phyloP scores from a whole-genome alignment of 2,888 invertebrate genomes.

The Plemyria rubiginata region DNA sequence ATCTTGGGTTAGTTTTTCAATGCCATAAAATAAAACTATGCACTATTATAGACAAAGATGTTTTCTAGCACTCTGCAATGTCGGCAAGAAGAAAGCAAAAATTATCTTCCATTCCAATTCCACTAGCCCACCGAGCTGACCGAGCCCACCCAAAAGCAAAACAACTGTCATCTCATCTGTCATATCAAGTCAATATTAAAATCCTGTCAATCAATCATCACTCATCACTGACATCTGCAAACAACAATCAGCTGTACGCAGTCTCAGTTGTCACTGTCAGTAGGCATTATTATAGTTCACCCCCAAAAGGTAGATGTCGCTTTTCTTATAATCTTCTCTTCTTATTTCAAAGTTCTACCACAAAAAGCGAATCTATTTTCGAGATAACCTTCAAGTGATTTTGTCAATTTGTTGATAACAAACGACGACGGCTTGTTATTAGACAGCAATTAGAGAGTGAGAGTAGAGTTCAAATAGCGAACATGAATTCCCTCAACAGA shows the following conservation, averaged over 20 bases:
- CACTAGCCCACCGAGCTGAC: too few relatives aligned
- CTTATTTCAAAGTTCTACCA: slow-evolving; percentile 45
- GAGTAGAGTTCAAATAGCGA: slow-evolving; percentile 45
- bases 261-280: slow-evolving; percentile 35
- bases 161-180: too few relatives aligned
- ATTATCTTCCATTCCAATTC: too few relatives aligned
- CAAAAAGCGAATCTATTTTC: slow-evolving; percentile 64
- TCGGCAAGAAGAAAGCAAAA: too few relatives aligned
- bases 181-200: too few relatives aligned
- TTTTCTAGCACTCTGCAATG: slow-evolving; percentile 39
- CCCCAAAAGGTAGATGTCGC: slow-evolving; percentile 68
- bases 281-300: slow-evolving; percentile 45
- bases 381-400: slow-evolving; percentile 83
- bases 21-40: slow-evolving; percentile 53
- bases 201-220: too few relatives aligned
- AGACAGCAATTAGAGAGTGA: slow-evolving; percentile 45
- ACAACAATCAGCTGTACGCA: too few relatives aligned
- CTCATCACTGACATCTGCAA: too few relatives aligned
- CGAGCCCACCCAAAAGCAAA: too few relatives aligned
- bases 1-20: slow-evolving; percentile 49
- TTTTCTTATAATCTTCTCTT: slow-evolving; percentile 31
- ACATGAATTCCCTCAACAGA: slow-evolving; percentile 75
- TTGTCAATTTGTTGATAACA: slow-evolving; percentile 80
- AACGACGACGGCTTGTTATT: slow-evolving; percentile 54
- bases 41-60: too few relatives aligned